Base-by-base conservation (phyloP, 2,113 vertebrate species). In the Regulus satrapa region DNA sequence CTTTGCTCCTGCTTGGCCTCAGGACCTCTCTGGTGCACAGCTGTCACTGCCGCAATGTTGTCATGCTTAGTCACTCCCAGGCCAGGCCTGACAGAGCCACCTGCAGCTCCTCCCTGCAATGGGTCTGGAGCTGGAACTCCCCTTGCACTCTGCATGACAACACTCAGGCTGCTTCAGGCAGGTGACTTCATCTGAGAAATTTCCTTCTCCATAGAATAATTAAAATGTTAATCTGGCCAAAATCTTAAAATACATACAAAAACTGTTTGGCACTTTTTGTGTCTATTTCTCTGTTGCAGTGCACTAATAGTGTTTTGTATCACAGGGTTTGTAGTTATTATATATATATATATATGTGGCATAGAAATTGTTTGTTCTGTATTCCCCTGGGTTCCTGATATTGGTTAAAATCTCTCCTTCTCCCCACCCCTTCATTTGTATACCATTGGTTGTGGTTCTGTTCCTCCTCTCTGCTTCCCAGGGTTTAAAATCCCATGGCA, bases 31-130 rank as follows among this genome's bases (percentile, higher is more conserved):
- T 45, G 23, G n/a, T 15, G 13, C 38, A 31, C 21, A 62, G 2
- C 6, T 15, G 21, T 17, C 55, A 25, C 55, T 26, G 38, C 62
- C 0, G 0, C 6, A 32, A 18, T 12, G 31, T 3, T 54, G 34
- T 38, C 46, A 1, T 0, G 6, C 9, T 26, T 0, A 0, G 41
- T 14, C 5, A 2, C 32, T 32, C 17, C 34, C 46, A 40, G 13
- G 12, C 56, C 49, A 51, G 18, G 28, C 15, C 45, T 3, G 8
- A 25, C 38, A 23, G 12, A 24, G 25, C 8, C 40, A 8, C 17
- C 41, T n/a, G 18, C 14, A 46, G 41, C 59, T 58, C 43, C 12
- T 38, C 28, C 48, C 49, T 6, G 12, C 28, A 1, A 3, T 1
- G 4, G 29, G 34, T 29, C 80, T 66, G 54, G 34, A 17, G 14